Percentiles rank a stretch among this genome's conserved stretches.
phyloP scores from a whole-genome alignment of 2,888 invertebrate genomes.

The Cerastoderma edule region DNA sequence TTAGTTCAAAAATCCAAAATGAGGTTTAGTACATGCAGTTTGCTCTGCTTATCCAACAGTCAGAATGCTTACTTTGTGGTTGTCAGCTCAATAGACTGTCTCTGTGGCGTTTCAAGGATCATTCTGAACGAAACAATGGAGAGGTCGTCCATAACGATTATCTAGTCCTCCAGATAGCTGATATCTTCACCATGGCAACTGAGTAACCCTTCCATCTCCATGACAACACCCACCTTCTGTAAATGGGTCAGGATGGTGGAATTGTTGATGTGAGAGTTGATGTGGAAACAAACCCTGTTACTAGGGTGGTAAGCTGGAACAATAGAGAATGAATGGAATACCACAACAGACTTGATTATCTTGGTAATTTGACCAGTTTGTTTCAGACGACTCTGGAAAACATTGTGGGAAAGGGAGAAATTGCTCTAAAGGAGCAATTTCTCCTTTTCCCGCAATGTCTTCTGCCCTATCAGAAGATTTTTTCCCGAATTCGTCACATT shows the following conservation, averaged over 20 bases:
- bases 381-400: too few species aligned
- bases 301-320: constrained; percentile 91
- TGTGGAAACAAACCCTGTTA: constrained; percentile 92
- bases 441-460: too few species aligned
- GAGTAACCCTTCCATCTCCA: constrained; percentile 94
- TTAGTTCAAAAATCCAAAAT: too few species aligned
- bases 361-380: too few species aligned
- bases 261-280: constrained; percentile 92
- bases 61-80: constrained; percentile 36
- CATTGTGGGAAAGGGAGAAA: too few species aligned
- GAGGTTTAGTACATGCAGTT: too few species aligned
- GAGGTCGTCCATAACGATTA: constrained; percentile 95
- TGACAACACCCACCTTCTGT: constrained; percentile 91
- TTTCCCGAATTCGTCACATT: too few species aligned
- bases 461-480: too few species aligned
- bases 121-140: constrained; percentile 91
- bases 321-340: too few species aligned
- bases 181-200: constrained; percentile 95
- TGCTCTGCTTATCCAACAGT: not conserved
- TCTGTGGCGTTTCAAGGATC: constrained; percentile 51
- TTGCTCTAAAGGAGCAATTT: too few species aligned
- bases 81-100: constrained; percentile 43
- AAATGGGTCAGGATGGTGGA: constrained; percentile 90
- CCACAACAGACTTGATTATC: too few species aligned
- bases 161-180: constrained; percentile 97